Conservation (phyloP, 1,140 invertebrate genomes). For the Drosophila serrata region DNA sequence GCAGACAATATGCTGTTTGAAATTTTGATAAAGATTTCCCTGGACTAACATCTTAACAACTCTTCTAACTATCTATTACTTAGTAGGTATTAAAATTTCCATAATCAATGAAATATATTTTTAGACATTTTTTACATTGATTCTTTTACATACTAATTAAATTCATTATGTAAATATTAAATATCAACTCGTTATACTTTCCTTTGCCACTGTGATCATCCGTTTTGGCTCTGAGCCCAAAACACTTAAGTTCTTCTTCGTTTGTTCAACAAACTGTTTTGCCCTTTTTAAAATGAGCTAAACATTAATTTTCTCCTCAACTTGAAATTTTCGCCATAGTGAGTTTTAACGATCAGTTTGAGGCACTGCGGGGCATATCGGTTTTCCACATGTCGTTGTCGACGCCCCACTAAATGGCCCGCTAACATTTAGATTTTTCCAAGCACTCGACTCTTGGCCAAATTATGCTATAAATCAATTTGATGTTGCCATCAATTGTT, state of each 20-base stretch:
- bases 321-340: conserved; percentile 58
- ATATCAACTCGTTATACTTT: neutral
- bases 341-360: conserved; percentile 59
- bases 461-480: conserved; percentile 77
- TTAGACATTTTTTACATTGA: rapidly evolving
- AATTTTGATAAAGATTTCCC: neutral
- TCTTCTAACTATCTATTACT: too few species aligned
- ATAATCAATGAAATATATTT: neutral
- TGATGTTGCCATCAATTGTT: conserved; percentile 50
- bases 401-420: conserved; percentile 62
- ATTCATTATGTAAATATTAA: neutral
- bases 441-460: conserved; percentile 43
- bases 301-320: conserved; percentile 55
- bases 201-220: conserved; percentile 44
- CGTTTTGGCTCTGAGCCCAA: conserved; percentile 37
- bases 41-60: too few species aligned
- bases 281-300: conserved; percentile 54
- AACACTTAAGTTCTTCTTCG: conserved; percentile 31
- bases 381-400: conserved; percentile 49
- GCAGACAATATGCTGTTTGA: too few species aligned
- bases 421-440: conserved; percentile 47
- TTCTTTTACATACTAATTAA: neutral
- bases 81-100: neutral
- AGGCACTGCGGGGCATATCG: conserved; percentile 7
- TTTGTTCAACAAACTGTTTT: conserved; percentile 55